Evolutionary conservation across 2,797 vertebrate species (phyloP), one percentile per base, ranked within the genome.

Genomic region (Eulemur mongoz): DNA sequence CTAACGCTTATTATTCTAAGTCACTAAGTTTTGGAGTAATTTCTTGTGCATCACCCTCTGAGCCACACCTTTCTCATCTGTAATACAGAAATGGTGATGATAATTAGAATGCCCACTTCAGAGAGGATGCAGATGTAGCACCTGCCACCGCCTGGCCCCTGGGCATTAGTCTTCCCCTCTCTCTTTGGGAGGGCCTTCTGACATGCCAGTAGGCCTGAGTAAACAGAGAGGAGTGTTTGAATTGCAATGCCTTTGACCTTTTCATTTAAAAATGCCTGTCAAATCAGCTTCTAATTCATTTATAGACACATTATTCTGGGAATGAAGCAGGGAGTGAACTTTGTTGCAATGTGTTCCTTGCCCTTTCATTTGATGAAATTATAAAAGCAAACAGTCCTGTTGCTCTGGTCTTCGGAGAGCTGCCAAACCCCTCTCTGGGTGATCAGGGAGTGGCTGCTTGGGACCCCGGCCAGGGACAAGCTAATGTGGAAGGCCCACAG

Each of bases 251-350:
- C 84, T 90, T 93, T 95, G 88, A 96, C 93, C 93, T 96, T 96
- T 95, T 89, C 86, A 59, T 88, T 94, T 72, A 85, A 96, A 96
- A 96, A 95, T 92, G 67, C 11, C 4, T 54, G 61, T 94, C 92
- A 97, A 52, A 96, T 92, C 81, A 75, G 72, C 70, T 96, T 93
- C 94, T 97, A 90, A 85, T 91, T 97, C 87, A 85, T 52, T 93
- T 95, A 67, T 59, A 76, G 67, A 65, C 75, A 89, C 61, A 93
- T 90, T 84, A 73, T 85, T 85, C 91, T 84, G 76, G 75, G 70
- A 91, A 75, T 12, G 27, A 94, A 81, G 48, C 67, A 63, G 54
- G 59, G 78, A 89, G 80, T 75, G 69, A 95, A 93, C 45, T 94
- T 73, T 52, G 59, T 82, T 89, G 72, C 72, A 32, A 13, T 85